Base-by-base conservation (phyloP, 2,113 vertebrate genomes). In the Anas platyrhynchos region DNA sequence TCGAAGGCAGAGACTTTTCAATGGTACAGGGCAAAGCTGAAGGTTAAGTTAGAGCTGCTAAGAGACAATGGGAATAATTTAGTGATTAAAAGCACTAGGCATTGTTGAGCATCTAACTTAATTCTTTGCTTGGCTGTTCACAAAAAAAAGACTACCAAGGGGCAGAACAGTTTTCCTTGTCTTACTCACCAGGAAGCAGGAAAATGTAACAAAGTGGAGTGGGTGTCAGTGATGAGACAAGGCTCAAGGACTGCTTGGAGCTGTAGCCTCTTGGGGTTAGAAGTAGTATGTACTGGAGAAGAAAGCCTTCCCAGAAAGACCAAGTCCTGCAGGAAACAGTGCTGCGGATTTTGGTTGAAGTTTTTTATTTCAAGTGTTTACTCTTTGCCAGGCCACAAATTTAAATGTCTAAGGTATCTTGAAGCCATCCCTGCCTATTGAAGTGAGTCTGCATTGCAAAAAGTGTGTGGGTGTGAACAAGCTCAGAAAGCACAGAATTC, bases 81-180 rank as follows among this genome's bases (percentile, higher is more conserved):
- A 81, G 81, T 61, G 32, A 92, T 52, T 78, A 63, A 52, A 81
- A 74, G 48, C 43, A 62, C 29, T 21, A 38, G 2, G 72, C 58
- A 43, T 27, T 73, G 75, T 65, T 73, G 61, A 80, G 87, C 76
- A 59, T 68, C 86, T 63, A 84, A 95, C 88, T 93, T 61, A 96
- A 85, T 96, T 96, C 90, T 93, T 88, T 34, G 10, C 74, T 84
- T 43, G 2, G 32, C 80, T 83, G 5, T 83, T 84, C 1, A 2
- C 44, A 72, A 44, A 17, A 94, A 36, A 84, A 55, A 46, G 29
- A 83, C 58, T 73, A 63, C 50, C 5, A 68, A 15, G 63, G 80
- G 84, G 77, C 20, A 32, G 32, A 90, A 46, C 22, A 22, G 16
- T 11, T 76, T 50, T 36, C 78, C 54, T 90, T 84, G 65, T 11